Evolutionary conservation across 1,140 invertebrate genomes (phyloP).

Genomic region (Calosoma granatense): DNA sequence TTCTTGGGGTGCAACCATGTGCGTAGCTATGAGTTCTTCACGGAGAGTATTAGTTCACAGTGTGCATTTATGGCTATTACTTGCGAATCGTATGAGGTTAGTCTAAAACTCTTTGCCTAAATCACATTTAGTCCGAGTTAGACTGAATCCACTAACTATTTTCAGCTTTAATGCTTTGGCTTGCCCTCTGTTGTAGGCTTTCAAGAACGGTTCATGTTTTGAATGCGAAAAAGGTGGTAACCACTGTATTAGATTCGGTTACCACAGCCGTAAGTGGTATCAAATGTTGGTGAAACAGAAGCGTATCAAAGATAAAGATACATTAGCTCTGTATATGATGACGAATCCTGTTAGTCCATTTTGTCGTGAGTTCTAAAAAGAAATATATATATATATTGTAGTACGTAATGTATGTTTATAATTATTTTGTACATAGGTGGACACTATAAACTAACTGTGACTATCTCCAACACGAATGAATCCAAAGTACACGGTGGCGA

Average conservation of each 20-base stretch:
- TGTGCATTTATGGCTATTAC: conserved; percentile 68
- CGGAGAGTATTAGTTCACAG: conserved; percentile 65
- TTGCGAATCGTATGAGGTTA: conserved; percentile 64
- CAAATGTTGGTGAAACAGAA: conserved; percentile 32
- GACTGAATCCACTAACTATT: no score
- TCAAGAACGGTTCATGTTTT: conserved; percentile 61
- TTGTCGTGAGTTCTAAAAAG: conserved; percentile 57
- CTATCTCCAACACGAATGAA: conserved; percentile 59
- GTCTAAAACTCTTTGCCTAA: conserved; percentile 10
- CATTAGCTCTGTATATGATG: conserved; percentile 56
- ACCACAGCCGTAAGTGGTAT: conserved; percentile 47
- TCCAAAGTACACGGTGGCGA: conserved; percentile 66
- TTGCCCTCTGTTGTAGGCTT: conserved; percentile 42
- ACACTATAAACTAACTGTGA: conserved; percentile 64
- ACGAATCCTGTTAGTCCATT: conserved; percentile 56
- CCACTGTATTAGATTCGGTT: conserved; percentile 58
- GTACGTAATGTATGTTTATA: neutral
- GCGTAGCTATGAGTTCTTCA: conserved; percentile 73
- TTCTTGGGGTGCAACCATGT: conserved; percentile 79
- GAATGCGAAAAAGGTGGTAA: conserved; percentile 51
- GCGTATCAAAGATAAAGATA: conserved; percentile 37
- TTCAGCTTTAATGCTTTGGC: conserved; percentile 6
- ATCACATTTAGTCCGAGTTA: neutral
- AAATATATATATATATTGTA: conserved; percentile 11
- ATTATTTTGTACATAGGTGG: conserved; percentile 41